These are phyloP conservation scores for Pterophyllum scalare DNA, from an alignment of 2,113 vertebrate genomes.

Conservation along the genomic window DNA sequence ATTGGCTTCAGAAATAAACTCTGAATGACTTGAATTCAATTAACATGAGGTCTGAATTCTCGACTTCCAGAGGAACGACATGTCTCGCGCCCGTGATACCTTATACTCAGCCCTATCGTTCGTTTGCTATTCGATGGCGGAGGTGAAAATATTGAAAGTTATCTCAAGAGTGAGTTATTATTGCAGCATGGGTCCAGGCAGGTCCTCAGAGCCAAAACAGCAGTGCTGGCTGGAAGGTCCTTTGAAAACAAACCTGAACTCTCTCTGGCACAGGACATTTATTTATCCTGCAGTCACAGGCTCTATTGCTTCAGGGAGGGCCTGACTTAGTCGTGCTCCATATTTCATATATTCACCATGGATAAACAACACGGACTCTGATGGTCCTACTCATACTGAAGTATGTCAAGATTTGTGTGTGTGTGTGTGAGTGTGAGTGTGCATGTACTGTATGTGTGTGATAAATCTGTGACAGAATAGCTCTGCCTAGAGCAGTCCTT, in stretches of 20 bases:
- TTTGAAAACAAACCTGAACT: constrained; percentile 76
- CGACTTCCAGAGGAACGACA: not conserved
- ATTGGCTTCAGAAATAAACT: constrained; percentile 21
- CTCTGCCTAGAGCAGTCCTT: constrained; percentile 52
- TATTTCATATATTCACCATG: constrained; percentile 55
- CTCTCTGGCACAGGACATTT: constrained; percentile 55
- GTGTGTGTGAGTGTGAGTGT: not conserved
- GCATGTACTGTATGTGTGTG: constrained; percentile 17
- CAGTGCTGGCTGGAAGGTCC: constrained; percentile 59
- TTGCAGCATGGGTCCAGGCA: constrained; percentile 62
- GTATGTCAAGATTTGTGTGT: constrained; percentile 23
- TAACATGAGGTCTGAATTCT: constrained; percentile 40
- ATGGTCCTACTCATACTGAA: constrained; percentile 40
- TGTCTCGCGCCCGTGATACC: not conserved
- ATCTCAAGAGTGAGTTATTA: constrained; percentile 68
- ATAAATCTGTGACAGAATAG: constrained; percentile 52
- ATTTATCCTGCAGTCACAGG: constrained; percentile 63
- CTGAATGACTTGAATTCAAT: constrained; percentile 34
- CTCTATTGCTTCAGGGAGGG: constrained; percentile 46
- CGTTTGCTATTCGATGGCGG: constrained; percentile 61
- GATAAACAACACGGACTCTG: constrained; percentile 56
- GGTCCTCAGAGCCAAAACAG: constrained; percentile 71
- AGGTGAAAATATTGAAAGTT: constrained; percentile 75
- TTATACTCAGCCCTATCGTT: not conserved
- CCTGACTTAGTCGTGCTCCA: constrained; percentile 48